A percentile compares a stretch with the other conserved stretches of the same genome.
These are phyloP conservation scores for Psittacula cyanocephala DNA, from an alignment of 2,113 vertebrate species.

Conservation along the genomic window DNA sequence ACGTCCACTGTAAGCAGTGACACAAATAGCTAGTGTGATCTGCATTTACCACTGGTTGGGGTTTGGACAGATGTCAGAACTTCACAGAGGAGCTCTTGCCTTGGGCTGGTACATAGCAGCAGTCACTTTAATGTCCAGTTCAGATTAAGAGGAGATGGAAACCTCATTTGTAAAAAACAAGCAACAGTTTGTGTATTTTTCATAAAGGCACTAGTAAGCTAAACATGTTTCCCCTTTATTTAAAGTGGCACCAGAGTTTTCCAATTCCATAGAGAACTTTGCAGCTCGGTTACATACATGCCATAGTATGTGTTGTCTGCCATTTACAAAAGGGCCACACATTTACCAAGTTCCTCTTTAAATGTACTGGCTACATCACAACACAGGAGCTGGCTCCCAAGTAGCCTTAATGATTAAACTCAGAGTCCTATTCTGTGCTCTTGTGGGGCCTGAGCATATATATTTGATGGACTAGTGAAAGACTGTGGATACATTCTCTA, in stretches of 20 bases:
- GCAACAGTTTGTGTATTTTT: neutral
- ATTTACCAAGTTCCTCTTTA: neutral
- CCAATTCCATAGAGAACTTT: neutral
- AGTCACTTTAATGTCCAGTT: neutral
- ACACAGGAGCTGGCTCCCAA: neutral
- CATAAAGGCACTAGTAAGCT: neutral
- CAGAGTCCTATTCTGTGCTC: neutral
- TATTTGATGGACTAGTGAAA: neutral
- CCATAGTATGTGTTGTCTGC: neutral
- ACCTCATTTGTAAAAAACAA: neutral
- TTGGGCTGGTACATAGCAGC: neutral
- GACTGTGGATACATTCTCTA: neutral
- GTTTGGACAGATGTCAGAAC: neutral
- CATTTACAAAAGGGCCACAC: neutral
- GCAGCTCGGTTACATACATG: neutral
- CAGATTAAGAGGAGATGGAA: neutral
- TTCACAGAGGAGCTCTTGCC: neutral
- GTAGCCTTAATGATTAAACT: neutral
- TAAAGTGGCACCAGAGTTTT: neutral
- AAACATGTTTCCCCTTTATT: neutral
- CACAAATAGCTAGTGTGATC: neutral
- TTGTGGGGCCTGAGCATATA: neutral
- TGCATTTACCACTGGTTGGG: neutral
- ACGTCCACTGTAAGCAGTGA: neutral
- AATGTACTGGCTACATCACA: neutral